Evolutionary conservation across 2,113 vertebrate species (phyloP), one percentile per base, ranked within the genome.

Genomic region (Solea solea): DNA sequence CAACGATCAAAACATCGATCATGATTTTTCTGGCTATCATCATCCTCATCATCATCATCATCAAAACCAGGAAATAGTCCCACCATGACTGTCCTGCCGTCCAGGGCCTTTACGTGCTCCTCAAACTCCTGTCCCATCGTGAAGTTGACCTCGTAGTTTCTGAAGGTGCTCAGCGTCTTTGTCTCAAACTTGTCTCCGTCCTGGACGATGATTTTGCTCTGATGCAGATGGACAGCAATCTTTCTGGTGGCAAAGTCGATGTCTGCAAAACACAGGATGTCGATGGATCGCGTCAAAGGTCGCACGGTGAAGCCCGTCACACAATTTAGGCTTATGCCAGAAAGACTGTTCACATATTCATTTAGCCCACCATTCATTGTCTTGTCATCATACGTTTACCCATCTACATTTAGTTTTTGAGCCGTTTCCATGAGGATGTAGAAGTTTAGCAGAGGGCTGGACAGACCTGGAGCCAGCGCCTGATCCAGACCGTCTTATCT

Each of bases 211-310:
- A 96, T 90, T 73, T 99, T 99, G 0, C 95, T 97, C 93, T 98
- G 97, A 48, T 72, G 94, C 87, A 99, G 93, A 72, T 92, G 94
- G 15, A 64, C 12, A 0, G 96, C 97, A 13, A 99, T 95, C 92
- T 98, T 98, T 54, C 98, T 94, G 83, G 96, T 99, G 27, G 97
- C 96, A 87, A 99, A 97, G 93, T 98, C 97, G 28, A 98, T 97
- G 71, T 92, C 98, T 99, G 92, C 28, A 50, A 21, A 59, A 28
- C 7, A 45, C 5, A 42, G 0, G 0, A 27, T 7, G 28, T 3
- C 49, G 41, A 2, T n/a, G 48, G 7, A 41, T 8, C 6, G 10
- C 40, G 28, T 28, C 4, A 40, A 10, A 8, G 16, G 56, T 7
- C n/a, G n/a, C 3, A 13, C 9, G 25, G 5, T 12, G 16, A 8